Percentiles rank a stretch among this genome's conserved stretches.
These are phyloP conservation scores for Microplitis demolitor DNA, from an alignment of 1,140 invertebrate species.

Conservation along the genomic window DNA sequence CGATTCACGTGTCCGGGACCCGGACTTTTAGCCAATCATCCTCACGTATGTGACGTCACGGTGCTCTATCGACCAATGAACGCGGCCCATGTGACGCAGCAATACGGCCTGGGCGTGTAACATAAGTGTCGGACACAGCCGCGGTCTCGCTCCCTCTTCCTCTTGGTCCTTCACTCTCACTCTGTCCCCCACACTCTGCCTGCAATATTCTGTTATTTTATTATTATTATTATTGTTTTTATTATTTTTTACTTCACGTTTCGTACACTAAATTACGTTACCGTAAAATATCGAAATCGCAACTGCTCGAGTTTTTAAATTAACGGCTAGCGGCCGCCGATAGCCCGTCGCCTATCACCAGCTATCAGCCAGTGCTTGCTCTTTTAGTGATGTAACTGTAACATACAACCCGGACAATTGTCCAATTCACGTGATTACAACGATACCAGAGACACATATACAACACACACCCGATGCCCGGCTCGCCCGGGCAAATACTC, in stretches of 20 bases:
- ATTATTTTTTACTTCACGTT: background rate
- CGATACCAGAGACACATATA: background rate
- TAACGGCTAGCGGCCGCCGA: too few species aligned
- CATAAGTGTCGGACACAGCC: conserved; percentile 18
- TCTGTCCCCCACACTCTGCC: background rate
- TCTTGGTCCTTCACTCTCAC: background rate
- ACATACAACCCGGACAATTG: too few species aligned
- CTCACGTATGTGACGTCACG: conserved; percentile 53
- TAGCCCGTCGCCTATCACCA: too few species aligned
- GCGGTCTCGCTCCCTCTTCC: background rate
- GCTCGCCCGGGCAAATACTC: conserved; percentile 56
- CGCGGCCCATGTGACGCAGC: conserved; percentile 60
- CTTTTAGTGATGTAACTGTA: too few species aligned
- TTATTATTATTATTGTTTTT: background rate
- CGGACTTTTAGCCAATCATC: conserved; percentile 48
- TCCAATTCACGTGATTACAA: background rate
- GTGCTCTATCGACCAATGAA: conserved; percentile 60
- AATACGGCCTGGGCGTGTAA: conserved; percentile 36
- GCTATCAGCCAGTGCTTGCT: too few species aligned
- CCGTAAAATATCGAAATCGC: too few species aligned
- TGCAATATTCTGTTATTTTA: background rate
- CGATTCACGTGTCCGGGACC: conserved; percentile 61
- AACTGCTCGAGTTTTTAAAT: too few species aligned
- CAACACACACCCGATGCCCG: conserved; percentile 46
- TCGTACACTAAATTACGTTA: background rate